Percentiles rank a stretch among this genome's conserved stretches.
phyloP scores from a whole-genome alignment of 2,888 invertebrate species.

The Chrysotoxum bicinctum region DNA sequence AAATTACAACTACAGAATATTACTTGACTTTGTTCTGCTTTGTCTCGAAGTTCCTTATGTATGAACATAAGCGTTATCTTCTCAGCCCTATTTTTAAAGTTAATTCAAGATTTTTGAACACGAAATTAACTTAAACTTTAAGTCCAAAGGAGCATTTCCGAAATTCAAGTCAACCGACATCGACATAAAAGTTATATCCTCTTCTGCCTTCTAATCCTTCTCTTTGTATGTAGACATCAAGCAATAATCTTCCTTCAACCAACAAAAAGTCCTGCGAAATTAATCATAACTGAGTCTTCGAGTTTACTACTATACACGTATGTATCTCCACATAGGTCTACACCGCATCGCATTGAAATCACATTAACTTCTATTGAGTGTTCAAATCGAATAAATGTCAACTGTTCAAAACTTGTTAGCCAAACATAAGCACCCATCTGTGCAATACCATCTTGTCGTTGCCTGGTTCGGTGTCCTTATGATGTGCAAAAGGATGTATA shows the following conservation, averaged over 20 bases:
- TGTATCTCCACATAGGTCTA: background rate
- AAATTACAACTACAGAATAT: too few relatives aligned
- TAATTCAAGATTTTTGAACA: too few relatives aligned
- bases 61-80: too few relatives aligned
- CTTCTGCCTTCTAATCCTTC: background rate
- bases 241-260: conserved; percentile 34
- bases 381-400: conserved; percentile 72
- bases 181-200: background rate
- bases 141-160: background rate
- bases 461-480: background rate
- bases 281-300: conserved; percentile 51
- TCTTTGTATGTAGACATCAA: background rate
- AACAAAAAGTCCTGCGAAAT: conserved; percentile 43
- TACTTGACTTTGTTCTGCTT: too few relatives aligned
- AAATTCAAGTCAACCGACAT: background rate
- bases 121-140: background rate
- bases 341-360: conserved; percentile 67
- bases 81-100: too few relatives aligned
- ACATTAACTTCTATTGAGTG: conserved; percentile 70
- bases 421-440: conserved; percentile 43
- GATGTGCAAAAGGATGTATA: conserved; percentile 52
- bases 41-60: too few relatives aligned
- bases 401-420: conserved; percentile 60
- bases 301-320: background rate
- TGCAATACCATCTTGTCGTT: background rate